Percentiles rank a stretch among this genome's conserved stretches.
Evolutionary conservation across 2,888 invertebrate species (phyloP).

Genomic region (Lepetodrilus schrolli): DNA sequence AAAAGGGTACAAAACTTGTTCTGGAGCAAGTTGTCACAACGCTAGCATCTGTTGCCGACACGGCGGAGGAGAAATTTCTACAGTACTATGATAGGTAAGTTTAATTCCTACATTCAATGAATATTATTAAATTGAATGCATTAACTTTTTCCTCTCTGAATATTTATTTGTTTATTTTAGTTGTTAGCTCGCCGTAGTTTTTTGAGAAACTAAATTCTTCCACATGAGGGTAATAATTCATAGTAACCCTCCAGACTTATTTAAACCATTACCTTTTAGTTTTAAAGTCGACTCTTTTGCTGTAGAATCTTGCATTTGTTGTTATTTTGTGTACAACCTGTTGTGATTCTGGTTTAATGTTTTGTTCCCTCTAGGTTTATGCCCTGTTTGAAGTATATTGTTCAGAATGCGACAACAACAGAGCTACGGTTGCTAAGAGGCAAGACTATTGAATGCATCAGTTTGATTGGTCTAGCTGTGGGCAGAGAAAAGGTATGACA

Average conservation of each 20-base stretch:
- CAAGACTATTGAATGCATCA: conserved; percentile 99
- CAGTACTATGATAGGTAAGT: conserved; percentile 90
- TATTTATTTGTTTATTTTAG: too few relatives aligned
- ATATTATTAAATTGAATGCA: too few relatives aligned
- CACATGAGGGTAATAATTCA: too few relatives aligned
- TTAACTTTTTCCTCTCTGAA: too few relatives aligned
- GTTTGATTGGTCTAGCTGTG: conserved; percentile 88
- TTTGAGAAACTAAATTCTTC: too few relatives aligned
- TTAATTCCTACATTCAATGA: too few relatives aligned
- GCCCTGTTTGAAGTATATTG: conserved; percentile 97
- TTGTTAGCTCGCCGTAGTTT: too few relatives aligned
- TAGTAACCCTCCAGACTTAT: too few relatives aligned
- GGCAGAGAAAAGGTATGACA: conserved; percentile 77
- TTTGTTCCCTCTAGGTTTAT: conserved; percentile 79
- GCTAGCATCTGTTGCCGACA: conserved; percentile 98
- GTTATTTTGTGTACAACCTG: too few relatives aligned
- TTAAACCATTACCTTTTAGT: not conserved
- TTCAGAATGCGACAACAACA: conserved; percentile 86
- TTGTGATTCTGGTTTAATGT: not conserved
- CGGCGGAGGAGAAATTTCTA: conserved; percentile 96
- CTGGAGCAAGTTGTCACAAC: conserved; percentile 99
- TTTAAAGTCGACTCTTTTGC: not conserved
- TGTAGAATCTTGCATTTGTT: not conserved
- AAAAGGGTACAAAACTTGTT: conserved; percentile 95
- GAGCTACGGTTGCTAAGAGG: conserved; percentile 94